Evolutionary conservation across 2,113 vertebrate species (phyloP).

Genomic region (Protobothrops mucrosquamatus): DNA sequence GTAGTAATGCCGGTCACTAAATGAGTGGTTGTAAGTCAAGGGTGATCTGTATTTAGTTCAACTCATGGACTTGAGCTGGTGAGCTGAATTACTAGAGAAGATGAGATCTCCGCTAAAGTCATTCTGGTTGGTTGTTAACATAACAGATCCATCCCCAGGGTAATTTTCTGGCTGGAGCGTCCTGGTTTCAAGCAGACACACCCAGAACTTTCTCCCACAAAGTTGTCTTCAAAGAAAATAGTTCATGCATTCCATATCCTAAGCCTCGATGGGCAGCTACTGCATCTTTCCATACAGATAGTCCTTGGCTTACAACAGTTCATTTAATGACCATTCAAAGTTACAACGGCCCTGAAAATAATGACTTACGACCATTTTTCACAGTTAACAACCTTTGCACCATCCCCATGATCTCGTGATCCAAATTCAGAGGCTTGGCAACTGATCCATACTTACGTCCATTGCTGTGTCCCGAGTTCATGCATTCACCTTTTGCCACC

Average conservation of each 20-base stretch:
- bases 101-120: background rate
- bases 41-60: background rate
- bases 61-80: background rate
- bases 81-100: background rate
- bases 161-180: background rate
- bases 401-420: too few relatives aligned
- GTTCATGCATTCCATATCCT: background rate
- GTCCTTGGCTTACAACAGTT: too few relatives aligned
- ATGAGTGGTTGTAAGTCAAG: too few relatives aligned
- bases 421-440: too few relatives aligned
- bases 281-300: background rate
- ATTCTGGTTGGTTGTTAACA: background rate
- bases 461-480: too few relatives aligned
- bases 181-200: background rate
- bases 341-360: too few relatives aligned
- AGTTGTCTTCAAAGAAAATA: background rate
- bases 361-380: too few relatives aligned
- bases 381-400: too few relatives aligned
- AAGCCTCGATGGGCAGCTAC: background rate
- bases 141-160: background rate
- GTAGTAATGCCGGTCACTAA: too few relatives aligned
- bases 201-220: background rate
- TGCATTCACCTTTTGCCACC: too few relatives aligned
- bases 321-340: too few relatives aligned
- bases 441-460: too few relatives aligned